Percentiles rank a stretch among this genome's conserved stretches.
Evolutionary conservation across 2,888 invertebrate species (phyloP).

Genomic region (Hydrotaea cyrtoneurina): DNA sequence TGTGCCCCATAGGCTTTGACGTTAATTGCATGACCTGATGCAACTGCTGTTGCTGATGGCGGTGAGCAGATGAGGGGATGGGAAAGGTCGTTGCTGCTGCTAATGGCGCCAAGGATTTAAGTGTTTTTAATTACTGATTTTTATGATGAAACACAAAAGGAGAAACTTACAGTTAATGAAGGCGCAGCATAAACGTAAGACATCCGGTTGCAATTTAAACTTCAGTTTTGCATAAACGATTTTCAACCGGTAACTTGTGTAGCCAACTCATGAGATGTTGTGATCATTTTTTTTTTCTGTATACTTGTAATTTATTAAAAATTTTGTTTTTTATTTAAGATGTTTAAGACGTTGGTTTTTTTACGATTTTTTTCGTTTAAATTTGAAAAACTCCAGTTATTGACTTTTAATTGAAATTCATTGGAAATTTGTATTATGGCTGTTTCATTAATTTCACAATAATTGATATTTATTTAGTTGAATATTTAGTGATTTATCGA

Average conservation of each 20-base stretch:
- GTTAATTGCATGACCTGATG: too few species aligned
- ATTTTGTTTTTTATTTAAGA: neutral
- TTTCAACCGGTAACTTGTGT: too few species aligned
- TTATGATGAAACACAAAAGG: neutral
- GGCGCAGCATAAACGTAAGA: too few species aligned
- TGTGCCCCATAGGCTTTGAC: too few species aligned
- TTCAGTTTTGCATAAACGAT: neutral
- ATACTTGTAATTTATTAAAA: neutral
- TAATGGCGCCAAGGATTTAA: neutral
- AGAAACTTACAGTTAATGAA: too few species aligned
- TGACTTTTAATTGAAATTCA: constrained; percentile 5
- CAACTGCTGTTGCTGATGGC: neutral
- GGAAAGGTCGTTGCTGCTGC: too few species aligned
- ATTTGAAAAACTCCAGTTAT: too few species aligned
- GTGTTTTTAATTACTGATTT: neutral
- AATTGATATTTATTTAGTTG: neutral
- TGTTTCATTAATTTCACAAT: too few species aligned
- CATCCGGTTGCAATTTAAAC: neutral
- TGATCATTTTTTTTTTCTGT: neutral
- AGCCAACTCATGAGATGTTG: too few species aligned
- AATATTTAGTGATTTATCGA: neutral
- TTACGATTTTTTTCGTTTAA: too few species aligned
- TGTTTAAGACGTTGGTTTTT: neutral
- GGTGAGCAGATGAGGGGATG: too few species aligned
- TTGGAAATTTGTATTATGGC: neutral